These are phyloP conservation scores for Petrocephalus microphthalmus DNA, from an alignment of 2,113 vertebrate genomes.

Conservation along the genomic window DNA sequence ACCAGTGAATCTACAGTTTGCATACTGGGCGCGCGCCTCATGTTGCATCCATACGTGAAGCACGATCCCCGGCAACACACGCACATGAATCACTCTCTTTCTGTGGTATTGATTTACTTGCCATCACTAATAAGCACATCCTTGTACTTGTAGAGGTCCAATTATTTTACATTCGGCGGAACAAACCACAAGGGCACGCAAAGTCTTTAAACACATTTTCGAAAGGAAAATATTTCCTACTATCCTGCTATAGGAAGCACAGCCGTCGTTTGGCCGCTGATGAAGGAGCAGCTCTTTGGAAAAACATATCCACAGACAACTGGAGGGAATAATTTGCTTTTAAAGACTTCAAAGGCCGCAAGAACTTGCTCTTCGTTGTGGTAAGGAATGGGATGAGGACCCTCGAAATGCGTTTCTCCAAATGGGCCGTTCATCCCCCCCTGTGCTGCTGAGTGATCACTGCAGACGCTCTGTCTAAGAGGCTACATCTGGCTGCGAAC, in stretches of 20 bases:
- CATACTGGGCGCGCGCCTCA: neutral
- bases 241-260: neutral
- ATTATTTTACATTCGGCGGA: neutral
- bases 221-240: neutral
- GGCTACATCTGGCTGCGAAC: neutral
- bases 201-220: neutral
- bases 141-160: neutral
- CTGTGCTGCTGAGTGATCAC: neutral
- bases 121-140: neutral
- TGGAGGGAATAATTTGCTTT: neutral
- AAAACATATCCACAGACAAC: neutral
- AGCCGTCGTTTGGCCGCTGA: neutral
- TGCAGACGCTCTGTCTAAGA: neutral
- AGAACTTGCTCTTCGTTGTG: neutral
- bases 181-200: neutral
- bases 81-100: neutral
- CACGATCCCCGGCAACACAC: neutral
- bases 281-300: neutral
- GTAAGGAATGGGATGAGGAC: neutral
- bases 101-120: neutral
- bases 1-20: neutral
- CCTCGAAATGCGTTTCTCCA: neutral
- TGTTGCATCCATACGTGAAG: neutral
- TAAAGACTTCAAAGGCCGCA: neutral
- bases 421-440: neutral